phyloP scores from a whole-genome alignment of 1,140 invertebrate genomes.

The Cyclina sinensis region DNA sequence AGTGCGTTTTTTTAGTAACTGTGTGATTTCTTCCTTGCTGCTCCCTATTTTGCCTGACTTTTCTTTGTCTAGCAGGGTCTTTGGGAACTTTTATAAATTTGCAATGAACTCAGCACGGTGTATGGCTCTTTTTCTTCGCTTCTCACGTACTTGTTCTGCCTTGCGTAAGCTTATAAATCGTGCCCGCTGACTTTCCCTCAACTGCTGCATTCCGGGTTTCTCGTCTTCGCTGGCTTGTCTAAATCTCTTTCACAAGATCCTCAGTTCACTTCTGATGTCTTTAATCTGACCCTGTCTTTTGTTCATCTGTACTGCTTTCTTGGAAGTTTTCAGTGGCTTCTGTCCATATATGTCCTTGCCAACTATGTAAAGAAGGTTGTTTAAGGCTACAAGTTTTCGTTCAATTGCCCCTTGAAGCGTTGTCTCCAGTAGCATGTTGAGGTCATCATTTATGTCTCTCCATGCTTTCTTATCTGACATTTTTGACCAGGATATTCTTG shows the following conservation, averaged over 20 bases:
- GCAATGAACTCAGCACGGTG: background rate
- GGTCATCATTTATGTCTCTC: slow-evolving; percentile 28
- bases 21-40: slow-evolving; percentile 33
- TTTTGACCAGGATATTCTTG: slow-evolving; percentile 35
- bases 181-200: background rate
- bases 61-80: slow-evolving; percentile 1
- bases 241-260: background rate
- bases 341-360: slow-evolving; percentile 23
- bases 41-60: slow-evolving; percentile 29
- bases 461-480: slow-evolving; percentile 18
- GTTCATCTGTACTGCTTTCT: slow-evolving; percentile 17
- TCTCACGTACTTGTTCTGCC: background rate
- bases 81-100: slow-evolving; percentile 40
- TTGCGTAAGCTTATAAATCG: background rate
- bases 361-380: slow-evolving; percentile 14
- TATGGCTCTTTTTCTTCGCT: background rate
- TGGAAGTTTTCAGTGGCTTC: background rate
- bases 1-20: slow-evolving; percentile 22
- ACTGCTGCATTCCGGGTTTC: slow-evolving; percentile 17
- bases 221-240: slow-evolving; percentile 24
- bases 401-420: slow-evolving; percentile 19
- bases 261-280: slow-evolving; percentile 2
- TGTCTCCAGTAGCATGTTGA: background rate
- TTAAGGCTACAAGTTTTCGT: slow-evolving; percentile 4
- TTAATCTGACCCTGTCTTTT: slow-evolving; percentile 33